A percentile compares a stretch with the other conserved stretches of the same genome.
Evolutionary conservation across 2,888 invertebrate genomes (phyloP).

Genomic region (Agrochola lychnidis): DNA sequence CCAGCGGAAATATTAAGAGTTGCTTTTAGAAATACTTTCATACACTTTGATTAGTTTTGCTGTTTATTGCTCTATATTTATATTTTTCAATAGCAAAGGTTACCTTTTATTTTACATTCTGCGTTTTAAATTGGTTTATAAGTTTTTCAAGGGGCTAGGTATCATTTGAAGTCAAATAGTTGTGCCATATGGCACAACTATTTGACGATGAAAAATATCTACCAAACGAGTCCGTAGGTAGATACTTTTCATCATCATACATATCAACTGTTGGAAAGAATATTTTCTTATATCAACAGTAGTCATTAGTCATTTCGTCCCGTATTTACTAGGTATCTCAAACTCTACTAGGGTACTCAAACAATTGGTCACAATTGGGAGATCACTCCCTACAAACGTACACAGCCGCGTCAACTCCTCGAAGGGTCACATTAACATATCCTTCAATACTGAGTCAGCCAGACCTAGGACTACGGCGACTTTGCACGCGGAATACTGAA

Average conservation of each 20-base stretch:
- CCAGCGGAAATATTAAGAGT: constrained; percentile 40
- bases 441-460: constrained; percentile 3
- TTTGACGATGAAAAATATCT: too few relatives aligned
- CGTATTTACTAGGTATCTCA: constrained; percentile 7
- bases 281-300: not conserved
- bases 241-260: not conserved
- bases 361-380: not conserved
- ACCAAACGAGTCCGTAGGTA: not conserved
- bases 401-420: not conserved
- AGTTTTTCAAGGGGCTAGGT: not conserved
- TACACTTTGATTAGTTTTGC: constrained; percentile 39
- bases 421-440: constrained; percentile 24
- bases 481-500: constrained; percentile 9
- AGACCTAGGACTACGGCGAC: too few relatives aligned
- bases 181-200: not conserved
- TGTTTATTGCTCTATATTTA: not conserved
- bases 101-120: not conserved
- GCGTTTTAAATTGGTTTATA: not conserved
- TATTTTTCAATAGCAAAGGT: not conserved
- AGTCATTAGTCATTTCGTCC: not conserved
- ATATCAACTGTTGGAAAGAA: not conserved
- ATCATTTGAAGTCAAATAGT: not conserved
- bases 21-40: constrained; percentile 32
- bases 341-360: constrained; percentile 2
- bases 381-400: not conserved